phyloP scores from a whole-genome alignment of 2,797 vertebrate genomes.

The Limnodromus scolopaceus region DNA sequence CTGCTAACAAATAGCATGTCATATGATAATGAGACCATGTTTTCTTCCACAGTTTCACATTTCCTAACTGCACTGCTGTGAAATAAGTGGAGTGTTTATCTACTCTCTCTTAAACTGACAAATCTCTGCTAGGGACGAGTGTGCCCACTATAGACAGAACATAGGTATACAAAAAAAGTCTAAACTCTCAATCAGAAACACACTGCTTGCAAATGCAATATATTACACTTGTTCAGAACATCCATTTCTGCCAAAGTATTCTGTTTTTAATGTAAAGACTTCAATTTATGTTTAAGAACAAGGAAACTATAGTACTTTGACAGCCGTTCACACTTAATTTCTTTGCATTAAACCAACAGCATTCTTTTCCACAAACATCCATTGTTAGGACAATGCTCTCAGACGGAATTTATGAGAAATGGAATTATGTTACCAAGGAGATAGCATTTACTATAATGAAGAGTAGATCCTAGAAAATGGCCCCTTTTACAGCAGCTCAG shows the following conservation, averaged over 20 bases:
- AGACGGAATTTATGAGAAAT: conserved; percentile 88
- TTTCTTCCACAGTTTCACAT: conserved; percentile 73
- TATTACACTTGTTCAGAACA: conserved; percentile 67
- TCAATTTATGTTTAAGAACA: conserved; percentile 83
- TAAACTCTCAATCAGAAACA: conserved; percentile 50
- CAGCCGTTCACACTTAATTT: conserved; percentile 84
- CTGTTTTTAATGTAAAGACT: conserved; percentile 77
- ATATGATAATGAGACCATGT: conserved; percentile 76
- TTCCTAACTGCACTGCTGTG: conserved; percentile 74
- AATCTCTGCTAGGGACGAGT: conserved; percentile 45
- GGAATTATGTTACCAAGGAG: conserved; percentile 93
- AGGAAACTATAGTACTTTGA: conserved; percentile 78
- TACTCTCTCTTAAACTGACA: conserved; percentile 51
- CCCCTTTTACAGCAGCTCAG: conserved; percentile 88
- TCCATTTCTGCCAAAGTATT: conserved; percentile 73
- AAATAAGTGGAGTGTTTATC: conserved; percentile 75
- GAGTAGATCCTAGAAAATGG: conserved; percentile 90
- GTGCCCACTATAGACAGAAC: conserved; percentile 64
- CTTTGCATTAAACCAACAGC: conserved; percentile 85
- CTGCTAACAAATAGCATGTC: conserved; percentile 75
- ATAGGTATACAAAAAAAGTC: conserved; percentile 39
- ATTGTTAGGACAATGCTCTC: conserved; percentile 86
- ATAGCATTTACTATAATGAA: conserved; percentile 94
- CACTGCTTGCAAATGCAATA: conserved; percentile 60
- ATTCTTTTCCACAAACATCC: conserved; percentile 85